Conservation (phyloP, 2,888 invertebrate genomes). For the Drosophila dives region DNA sequence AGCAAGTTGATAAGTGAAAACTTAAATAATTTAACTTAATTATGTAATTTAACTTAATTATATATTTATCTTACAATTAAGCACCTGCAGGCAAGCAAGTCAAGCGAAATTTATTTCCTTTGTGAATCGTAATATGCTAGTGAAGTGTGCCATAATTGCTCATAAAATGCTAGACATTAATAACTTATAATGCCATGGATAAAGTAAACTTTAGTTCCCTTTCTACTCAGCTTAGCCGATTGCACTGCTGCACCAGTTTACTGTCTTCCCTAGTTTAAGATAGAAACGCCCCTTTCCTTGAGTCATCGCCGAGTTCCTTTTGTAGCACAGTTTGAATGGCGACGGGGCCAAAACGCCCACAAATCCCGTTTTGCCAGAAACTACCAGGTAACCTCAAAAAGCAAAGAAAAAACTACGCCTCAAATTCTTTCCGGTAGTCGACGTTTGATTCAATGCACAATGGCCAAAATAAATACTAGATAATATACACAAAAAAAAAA, state of each 20-base stretch:
- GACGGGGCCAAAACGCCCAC: conserved; percentile 31
- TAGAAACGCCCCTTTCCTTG: background rate
- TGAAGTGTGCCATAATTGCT: conserved; percentile 49
- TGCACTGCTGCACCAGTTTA: conserved; percentile 71
- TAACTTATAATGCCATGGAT: conserved; percentile 40
- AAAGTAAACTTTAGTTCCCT: background rate
- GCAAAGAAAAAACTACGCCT: conserved; percentile 57
- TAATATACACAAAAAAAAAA: background rate
- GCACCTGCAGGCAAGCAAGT: conserved; percentile 1
- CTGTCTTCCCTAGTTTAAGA: conserved; percentile 38
- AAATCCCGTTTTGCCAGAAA: conserved; percentile 47
- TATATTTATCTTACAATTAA: conserved; percentile 34
- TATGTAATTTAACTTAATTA: conserved; percentile 26
- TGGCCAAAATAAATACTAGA: background rate
- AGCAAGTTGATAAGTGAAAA: background rate
- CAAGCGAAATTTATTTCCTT: conserved; percentile 10
- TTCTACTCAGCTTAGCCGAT: conserved; percentile 1
- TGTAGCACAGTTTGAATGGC: conserved; percentile 57
- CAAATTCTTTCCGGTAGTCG: conserved; percentile 64
- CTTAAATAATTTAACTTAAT: conserved; percentile 6
- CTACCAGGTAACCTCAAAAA: conserved; percentile 67
- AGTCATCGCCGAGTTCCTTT: conserved; percentile 10
- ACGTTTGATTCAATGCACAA: background rate
- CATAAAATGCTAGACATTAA: conserved; percentile 52
- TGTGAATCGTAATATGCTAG: conserved; percentile 14